phyloP scores from a whole-genome alignment of 2,888 invertebrate genomes.

The Tenthredo scrophulariae region DNA sequence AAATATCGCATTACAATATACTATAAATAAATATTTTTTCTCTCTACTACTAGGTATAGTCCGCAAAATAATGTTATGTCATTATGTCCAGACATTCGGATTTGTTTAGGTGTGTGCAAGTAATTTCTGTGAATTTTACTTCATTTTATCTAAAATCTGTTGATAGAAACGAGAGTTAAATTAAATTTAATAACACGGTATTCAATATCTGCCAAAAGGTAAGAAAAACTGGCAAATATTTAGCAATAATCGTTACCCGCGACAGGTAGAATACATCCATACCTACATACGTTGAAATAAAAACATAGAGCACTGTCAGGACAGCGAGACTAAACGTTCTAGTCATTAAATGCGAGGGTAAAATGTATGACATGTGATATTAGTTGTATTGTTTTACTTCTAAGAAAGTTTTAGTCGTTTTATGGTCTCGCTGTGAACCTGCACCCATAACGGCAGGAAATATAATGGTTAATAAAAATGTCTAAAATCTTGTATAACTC shows the following conservation, averaged over 20 bases:
- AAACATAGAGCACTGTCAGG: neutral
- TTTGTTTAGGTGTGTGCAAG: neutral
- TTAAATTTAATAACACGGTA: neutral
- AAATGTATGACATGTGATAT: slow-evolving; percentile 41
- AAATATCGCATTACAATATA: neutral
- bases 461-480: slow-evolving; percentile 15
- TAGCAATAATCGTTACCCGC: neutral
- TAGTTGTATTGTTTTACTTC: neutral
- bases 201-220: neutral
- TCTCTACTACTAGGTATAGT: neutral
- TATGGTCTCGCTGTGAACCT: neutral
- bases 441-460: slow-evolving; percentile 3
- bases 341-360: neutral
- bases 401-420: neutral
- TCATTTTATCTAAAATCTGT: neutral
- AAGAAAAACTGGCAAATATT: neutral
- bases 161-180: neutral
- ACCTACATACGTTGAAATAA: neutral
- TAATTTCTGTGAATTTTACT: neutral
- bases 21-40: neutral
- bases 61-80: slow-evolving; percentile 3
- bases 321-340: neutral
- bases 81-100: neutral
- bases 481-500: slow-evolving; percentile 57
- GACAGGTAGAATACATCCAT: slow-evolving; percentile 17